phyloP scores from a whole-genome alignment of 2,888 invertebrate species.

The Eupithecia subumbrata region DNA sequence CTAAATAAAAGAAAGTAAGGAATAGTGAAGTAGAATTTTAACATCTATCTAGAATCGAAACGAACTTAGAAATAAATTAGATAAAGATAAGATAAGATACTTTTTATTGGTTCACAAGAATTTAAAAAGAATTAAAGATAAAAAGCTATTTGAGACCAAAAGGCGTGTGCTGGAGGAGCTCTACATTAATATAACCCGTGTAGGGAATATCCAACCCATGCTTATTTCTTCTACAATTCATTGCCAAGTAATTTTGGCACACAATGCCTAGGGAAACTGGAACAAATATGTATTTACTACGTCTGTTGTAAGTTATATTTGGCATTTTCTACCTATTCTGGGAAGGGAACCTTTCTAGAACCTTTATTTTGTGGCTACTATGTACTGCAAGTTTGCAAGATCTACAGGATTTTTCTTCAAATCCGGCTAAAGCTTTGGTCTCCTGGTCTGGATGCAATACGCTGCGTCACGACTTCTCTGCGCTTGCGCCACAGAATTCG shows the following conservation, averaged over 20 bases:
- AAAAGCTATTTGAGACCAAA: too few relatives aligned
- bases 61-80: not conserved
- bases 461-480: too few relatives aligned
- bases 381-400: not conserved
- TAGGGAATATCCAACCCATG: not conserved
- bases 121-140: too few relatives aligned
- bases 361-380: not conserved
- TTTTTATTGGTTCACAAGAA: too few relatives aligned
- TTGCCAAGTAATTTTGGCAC: constrained; percentile 37
- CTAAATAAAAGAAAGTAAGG: too few relatives aligned
- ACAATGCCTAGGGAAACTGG: constrained; percentile 11
- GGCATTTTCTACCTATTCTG: not conserved
- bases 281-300: constrained; percentile 2
- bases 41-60: too few relatives aligned
- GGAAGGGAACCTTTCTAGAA: not conserved
- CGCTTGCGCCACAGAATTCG: too few relatives aligned
- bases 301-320: not conserved
- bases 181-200: not conserved
- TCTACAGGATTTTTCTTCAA: not conserved
- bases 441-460: too few relatives aligned
- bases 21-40: too few relatives aligned
- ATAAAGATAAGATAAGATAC: too few relatives aligned
- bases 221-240: constrained; percentile 17
- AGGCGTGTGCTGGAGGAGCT: too few relatives aligned
- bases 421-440: not conserved